Conservation (phyloP, 64 coral and sea anemone genomes). For the Pocillopora verrucosa region DNA sequence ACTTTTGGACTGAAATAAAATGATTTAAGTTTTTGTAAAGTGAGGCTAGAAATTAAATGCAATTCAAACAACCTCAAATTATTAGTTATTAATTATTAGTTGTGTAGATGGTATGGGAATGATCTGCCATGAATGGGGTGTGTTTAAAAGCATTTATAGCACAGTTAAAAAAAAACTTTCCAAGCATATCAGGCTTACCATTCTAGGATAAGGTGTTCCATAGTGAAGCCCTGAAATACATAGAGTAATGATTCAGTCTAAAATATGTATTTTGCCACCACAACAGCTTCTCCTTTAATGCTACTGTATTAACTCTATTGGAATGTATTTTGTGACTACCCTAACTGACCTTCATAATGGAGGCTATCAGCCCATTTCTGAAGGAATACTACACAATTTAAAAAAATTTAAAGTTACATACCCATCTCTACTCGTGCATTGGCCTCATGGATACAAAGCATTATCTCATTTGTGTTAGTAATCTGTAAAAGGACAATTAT, state of each 20-base stretch:
- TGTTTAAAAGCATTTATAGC: background rate
- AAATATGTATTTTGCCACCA: background rate
- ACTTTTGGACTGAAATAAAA: too few relatives aligned
- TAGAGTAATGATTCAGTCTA: background rate
- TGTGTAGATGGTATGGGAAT: too few relatives aligned
- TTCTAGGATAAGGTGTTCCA: conserved; percentile 68
- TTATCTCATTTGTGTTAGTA: conserved; percentile 49
- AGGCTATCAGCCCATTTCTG: too few relatives aligned
- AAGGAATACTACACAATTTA: background rate
- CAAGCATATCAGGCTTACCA: conserved; percentile 20
- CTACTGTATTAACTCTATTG: too few relatives aligned
- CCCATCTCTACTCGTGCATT: conserved; percentile 71
- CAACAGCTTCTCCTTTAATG: too few relatives aligned
- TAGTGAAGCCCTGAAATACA: conserved; percentile 60
- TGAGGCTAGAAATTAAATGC: too few relatives aligned
- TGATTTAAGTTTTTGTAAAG: too few relatives aligned
- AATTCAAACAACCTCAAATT: too few relatives aligned
- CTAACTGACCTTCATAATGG: too few relatives aligned
- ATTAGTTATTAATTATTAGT: too few relatives aligned
- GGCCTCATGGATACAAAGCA: conserved; percentile 56
- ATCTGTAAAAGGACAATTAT: conserved; percentile 31
- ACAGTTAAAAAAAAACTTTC: background rate
- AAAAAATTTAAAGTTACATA: background rate
- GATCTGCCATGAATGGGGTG: background rate
- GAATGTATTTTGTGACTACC: too few relatives aligned